A percentile compares a stretch with the other conserved stretches of the same genome.
phyloP scores from a whole-genome alignment of 2,888 invertebrate species.

The Epirrita christyi region DNA sequence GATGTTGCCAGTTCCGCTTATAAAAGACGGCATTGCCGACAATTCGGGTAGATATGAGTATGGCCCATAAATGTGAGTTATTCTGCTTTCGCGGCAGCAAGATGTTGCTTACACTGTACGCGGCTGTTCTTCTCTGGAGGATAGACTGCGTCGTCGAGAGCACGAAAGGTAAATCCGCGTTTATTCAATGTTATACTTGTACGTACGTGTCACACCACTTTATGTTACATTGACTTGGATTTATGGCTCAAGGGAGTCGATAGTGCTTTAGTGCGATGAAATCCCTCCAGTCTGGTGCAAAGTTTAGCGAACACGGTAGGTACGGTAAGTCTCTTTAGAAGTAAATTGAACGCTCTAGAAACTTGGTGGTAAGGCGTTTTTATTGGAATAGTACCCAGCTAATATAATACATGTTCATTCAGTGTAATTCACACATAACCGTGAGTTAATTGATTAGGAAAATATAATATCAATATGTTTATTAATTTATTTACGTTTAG shows the following conservation, averaged over 20 bases:
- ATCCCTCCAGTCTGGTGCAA: constrained; percentile 1
- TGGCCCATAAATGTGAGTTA: constrained; percentile 70
- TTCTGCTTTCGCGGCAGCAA: constrained; percentile 61
- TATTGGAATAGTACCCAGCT: neutral
- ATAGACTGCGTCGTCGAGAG: constrained; percentile 77
- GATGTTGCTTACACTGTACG: constrained; percentile 72
- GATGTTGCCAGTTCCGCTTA: constrained; percentile 68
- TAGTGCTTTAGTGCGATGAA: constrained; percentile 26
- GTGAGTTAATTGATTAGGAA: too few species aligned
- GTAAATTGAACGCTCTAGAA: neutral
- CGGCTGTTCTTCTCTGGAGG: constrained; percentile 74
- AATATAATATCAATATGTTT: too few species aligned
- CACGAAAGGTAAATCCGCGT: constrained; percentile 70
- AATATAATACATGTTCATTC: too few species aligned
- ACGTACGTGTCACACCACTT: constrained; percentile 24
- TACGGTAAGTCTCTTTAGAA: constrained; percentile 2
- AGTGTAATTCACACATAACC: too few species aligned
- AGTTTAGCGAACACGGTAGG: constrained; percentile 3
- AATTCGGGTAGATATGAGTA: constrained; percentile 67
- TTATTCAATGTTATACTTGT: constrained; percentile 28
- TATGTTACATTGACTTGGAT: constrained; percentile 23
- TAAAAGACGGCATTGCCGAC: constrained; percentile 67
- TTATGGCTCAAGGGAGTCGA: constrained; percentile 23
- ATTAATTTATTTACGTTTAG: too few species aligned
- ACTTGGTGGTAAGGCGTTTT: neutral